A percentile compares a stretch with the other conserved stretches of the same genome.
Evolutionary conservation across 1,140 invertebrate genomes (phyloP).

Genomic region (Oedothorax gibbosus): DNA sequence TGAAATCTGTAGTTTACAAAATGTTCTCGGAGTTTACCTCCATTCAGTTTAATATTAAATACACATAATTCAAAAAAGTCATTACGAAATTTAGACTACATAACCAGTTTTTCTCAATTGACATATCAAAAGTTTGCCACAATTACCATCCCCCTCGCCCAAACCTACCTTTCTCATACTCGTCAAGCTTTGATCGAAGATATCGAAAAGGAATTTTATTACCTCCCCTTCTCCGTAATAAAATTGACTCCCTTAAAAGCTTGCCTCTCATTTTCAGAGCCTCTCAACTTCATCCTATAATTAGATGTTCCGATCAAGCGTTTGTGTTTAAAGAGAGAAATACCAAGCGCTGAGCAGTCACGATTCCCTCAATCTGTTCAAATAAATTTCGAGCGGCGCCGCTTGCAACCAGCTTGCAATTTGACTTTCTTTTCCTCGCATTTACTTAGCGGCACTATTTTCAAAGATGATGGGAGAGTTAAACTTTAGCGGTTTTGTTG

Average conservation of each 20-base stretch:
- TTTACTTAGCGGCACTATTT: neutral
- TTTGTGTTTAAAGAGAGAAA: constrained; percentile 40
- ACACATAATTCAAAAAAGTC: too few relatives aligned
- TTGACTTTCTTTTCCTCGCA: neutral
- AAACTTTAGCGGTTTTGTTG: too few relatives aligned
- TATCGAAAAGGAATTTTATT: constrained; percentile 48
- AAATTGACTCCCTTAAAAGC: constrained; percentile 52
- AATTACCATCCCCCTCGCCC: constrained; percentile 39
- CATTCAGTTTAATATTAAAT: too few relatives aligned
- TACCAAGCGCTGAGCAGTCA: constrained; percentile 15
- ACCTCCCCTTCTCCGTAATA: constrained; percentile 47
- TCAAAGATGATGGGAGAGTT: too few relatives aligned
- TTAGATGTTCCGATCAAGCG: constrained; percentile 51
- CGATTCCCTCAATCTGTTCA: constrained; percentile 42
- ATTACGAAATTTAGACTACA: too few relatives aligned
- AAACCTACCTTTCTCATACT: constrained; percentile 44
- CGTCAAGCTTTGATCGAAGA: constrained; percentile 55
- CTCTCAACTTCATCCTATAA: constrained; percentile 38
- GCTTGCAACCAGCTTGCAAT: constrained; percentile 5
- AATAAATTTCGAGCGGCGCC: constrained; percentile 31
- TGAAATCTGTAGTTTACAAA: too few relatives aligned
- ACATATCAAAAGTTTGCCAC: constrained; percentile 48
- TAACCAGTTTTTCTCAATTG: neutral
- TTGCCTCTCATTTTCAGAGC: constrained; percentile 37
- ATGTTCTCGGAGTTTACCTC: too few relatives aligned